Evolutionary conservation across 2,888 invertebrate genomes (phyloP).

Genomic region (Pinctada fucata): DNA sequence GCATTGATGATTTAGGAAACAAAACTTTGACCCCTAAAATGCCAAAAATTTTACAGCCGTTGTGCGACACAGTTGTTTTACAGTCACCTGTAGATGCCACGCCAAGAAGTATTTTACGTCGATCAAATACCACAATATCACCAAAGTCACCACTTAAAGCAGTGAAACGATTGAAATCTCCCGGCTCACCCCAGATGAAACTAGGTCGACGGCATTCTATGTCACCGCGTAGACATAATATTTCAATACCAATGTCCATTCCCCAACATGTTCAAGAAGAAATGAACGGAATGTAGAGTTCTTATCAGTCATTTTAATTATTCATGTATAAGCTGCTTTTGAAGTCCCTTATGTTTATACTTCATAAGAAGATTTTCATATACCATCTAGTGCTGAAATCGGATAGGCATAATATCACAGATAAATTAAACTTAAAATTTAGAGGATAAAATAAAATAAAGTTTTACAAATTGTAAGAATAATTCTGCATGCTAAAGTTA

Average conservation of each 20-base stretch:
- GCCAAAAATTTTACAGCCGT: constrained; percentile 49
- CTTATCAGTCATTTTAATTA: no score
- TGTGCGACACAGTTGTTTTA: constrained; percentile 43
- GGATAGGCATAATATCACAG: no score
- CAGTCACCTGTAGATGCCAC: constrained; percentile 61
- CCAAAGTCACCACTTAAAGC: constrained; percentile 65
- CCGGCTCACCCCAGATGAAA: constrained; percentile 47
- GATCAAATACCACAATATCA: constrained; percentile 39
- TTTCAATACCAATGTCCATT: constrained; percentile 45
- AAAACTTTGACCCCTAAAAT: constrained; percentile 26
- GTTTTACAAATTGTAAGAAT: no score
- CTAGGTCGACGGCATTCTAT: constrained; percentile 33
- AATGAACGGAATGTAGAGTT: constrained; percentile 39
- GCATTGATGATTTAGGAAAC: constrained; percentile 42
- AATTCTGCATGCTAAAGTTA: no score
- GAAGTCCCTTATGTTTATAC: no score
- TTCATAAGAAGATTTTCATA: no score
- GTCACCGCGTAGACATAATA: constrained; percentile 48
- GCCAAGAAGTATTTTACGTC: constrained; percentile 51
- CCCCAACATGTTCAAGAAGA: constrained; percentile 53
- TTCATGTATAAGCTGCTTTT: no score
- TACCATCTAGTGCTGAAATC: no score
- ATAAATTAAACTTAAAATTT: no score
- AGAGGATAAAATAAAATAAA: no score
- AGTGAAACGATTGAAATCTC: constrained; percentile 65